Evolutionary conservation across 2,888 invertebrate species (phyloP).

Genomic region (Machimus atricapillus): DNA sequence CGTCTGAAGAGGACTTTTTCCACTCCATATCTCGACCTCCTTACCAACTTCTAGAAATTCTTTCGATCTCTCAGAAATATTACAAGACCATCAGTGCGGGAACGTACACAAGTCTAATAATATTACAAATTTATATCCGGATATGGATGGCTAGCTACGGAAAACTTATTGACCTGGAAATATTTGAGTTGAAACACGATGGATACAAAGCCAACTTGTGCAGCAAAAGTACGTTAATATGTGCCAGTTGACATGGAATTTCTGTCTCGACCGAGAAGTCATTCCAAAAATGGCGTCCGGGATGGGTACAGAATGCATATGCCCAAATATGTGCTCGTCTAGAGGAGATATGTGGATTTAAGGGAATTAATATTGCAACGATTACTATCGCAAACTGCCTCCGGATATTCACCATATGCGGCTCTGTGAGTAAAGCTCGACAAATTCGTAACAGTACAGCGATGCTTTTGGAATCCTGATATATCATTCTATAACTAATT

Average conservation of each 20-base stretch:
- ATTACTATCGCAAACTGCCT: background rate
- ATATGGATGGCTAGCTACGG: slow-evolving; percentile 33
- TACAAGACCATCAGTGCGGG: slow-evolving; percentile 3
- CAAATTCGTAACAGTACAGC: too few relatives aligned
- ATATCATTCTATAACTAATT: background rate
- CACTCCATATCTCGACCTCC: background rate
- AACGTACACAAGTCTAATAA: slow-evolving; percentile 22
- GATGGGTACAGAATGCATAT: background rate
- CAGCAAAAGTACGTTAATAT: slow-evolving; percentile 20
- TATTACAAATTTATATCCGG: slow-evolving; percentile 33
- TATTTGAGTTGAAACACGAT: slow-evolving; percentile 43
- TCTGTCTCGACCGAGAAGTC: background rate
- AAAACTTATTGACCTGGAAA: slow-evolving; percentile 46
- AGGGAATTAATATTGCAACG: background rate
- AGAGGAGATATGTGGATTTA: background rate
- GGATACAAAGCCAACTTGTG: slow-evolving; percentile 20
- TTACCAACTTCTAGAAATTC: background rate
- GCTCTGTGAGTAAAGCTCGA: background rate
- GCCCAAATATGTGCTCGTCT: background rate
- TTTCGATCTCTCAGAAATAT: background rate
- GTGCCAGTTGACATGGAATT: slow-evolving; percentile 19
- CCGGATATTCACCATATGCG: background rate
- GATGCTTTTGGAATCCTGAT: too few relatives aligned
- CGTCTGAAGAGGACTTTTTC: background rate
- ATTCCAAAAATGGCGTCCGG: background rate